A percentile compares a stretch with the other conserved stretches of the same genome.
phyloP scores from a whole-genome alignment of 1,140 invertebrate genomes.

The Nasonia giraulti region DNA sequence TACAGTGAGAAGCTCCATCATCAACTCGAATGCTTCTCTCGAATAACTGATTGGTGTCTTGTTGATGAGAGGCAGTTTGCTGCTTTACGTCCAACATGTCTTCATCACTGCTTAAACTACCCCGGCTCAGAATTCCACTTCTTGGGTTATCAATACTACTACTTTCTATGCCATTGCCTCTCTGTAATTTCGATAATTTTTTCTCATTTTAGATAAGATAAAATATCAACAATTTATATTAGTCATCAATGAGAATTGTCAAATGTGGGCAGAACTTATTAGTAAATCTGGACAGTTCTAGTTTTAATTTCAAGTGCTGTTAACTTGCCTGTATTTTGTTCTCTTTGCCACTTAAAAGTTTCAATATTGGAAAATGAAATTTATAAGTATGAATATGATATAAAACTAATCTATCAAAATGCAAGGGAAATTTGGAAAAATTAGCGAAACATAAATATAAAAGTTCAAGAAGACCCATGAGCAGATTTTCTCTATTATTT shows the following conservation, averaged over 20 bases:
- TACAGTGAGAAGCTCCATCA: slow-evolving; percentile 71
- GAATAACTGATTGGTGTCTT: slow-evolving; percentile 62
- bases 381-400: slow-evolving; percentile 42
- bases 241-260: slow-evolving; percentile 6
- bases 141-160: slow-evolving; percentile 65
- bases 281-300: slow-evolving; percentile 20
- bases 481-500: not conserved
- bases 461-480: not conserved
- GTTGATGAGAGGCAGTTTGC: slow-evolving; percentile 63
- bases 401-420: not conserved
- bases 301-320: slow-evolving; percentile 22
- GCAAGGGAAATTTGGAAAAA: slow-evolving; percentile 21
- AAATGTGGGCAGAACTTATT: not conserved
- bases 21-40: slow-evolving; percentile 69
- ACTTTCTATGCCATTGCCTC: slow-evolving; percentile 64
- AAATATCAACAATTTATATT: not conserved
- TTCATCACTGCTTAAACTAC: slow-evolving; percentile 70
- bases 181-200: slow-evolving; percentile 57
- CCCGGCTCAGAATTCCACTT: slow-evolving; percentile 62
- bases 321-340: slow-evolving; percentile 42
- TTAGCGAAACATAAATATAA: slow-evolving; percentile 6
- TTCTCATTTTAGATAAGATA: slow-evolving; percentile 4
- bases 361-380: not conserved
- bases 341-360: slow-evolving; percentile 14
- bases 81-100: slow-evolving; percentile 71